Evolutionary conservation across 2,888 invertebrate species (phyloP).

Genomic region (Amiota minor): DNA sequence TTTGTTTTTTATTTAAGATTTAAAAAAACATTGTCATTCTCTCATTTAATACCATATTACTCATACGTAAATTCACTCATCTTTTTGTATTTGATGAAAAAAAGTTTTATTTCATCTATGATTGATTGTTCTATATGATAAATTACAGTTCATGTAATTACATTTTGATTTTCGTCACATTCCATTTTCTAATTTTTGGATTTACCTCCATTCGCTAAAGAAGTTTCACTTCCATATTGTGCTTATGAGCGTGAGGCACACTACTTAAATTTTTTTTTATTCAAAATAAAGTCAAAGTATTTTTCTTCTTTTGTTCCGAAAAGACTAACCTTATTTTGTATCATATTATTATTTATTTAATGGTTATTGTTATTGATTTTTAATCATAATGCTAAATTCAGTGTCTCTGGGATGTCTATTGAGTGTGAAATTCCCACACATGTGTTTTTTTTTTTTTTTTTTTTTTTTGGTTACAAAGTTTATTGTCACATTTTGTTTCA

Average conservation of each 20-base stretch:
- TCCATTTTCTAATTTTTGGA: conserved; percentile 33
- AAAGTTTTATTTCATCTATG: conserved; percentile 36
- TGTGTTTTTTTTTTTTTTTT: neutral
- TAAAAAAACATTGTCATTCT: too few relatives aligned
- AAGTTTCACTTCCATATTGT: too few relatives aligned
- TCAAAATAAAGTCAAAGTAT: too few relatives aligned
- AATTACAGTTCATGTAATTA: conserved; percentile 29
- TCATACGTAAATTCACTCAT: too few relatives aligned
- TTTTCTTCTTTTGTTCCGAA: conserved; percentile 31
- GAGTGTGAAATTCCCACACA: neutral
- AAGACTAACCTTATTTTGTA: conserved; percentile 10
- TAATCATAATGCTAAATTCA: conserved; percentile 61
- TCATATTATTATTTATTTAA: conserved; percentile 12
- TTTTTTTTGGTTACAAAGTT: neutral
- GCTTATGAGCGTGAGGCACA: too few relatives aligned
- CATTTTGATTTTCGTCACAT: too few relatives aligned
- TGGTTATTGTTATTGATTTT: conserved; percentile 59
- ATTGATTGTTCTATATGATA: conserved; percentile 51
- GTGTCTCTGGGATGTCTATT: conserved; percentile 33
- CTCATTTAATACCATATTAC: too few relatives aligned
- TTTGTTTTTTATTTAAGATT: too few relatives aligned
- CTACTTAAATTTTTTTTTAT: too few relatives aligned
- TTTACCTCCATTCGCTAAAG: too few relatives aligned
- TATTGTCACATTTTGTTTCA: neutral
- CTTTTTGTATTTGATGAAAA: conserved; percentile 5